These are phyloP conservation scores for Pteronura brasiliensis DNA, from an alignment of 2,113 vertebrate genomes.

Conservation along the genomic window DNA sequence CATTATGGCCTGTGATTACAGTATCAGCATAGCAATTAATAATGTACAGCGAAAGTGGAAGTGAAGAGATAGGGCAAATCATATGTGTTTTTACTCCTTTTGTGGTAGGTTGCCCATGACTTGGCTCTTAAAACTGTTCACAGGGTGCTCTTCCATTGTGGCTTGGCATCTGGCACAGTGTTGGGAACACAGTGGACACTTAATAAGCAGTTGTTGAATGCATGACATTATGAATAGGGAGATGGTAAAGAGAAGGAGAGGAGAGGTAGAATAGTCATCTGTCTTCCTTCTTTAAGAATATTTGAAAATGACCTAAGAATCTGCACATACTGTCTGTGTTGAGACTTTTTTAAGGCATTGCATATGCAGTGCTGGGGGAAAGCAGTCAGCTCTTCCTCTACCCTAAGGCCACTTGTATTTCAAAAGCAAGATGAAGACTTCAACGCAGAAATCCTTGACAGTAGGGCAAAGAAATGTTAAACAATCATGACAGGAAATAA, in stretches of 20 bases:
- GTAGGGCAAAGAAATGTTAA: not conserved
- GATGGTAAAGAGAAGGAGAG: not conserved
- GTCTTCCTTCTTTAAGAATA: not conserved
- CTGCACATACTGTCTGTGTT: not conserved
- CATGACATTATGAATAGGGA: not conserved
- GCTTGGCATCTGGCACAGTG: not conserved
- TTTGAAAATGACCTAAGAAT: not conserved
- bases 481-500: not conserved
- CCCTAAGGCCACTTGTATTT: not conserved
- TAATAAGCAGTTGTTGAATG: not conserved
- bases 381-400: not conserved
- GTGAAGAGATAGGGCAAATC: not conserved
- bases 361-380: not conserved
- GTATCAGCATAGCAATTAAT: not conserved
- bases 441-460: not conserved
- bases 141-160: not conserved
- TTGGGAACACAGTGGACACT: not conserved
- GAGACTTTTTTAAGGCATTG: not conserved
- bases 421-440: not conserved
- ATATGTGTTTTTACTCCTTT: not conserved
- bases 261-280: no score
- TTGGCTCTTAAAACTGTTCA: not conserved
- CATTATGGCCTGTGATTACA: not conserved
- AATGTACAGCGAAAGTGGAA: not conserved
- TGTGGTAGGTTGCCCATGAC: not conserved